These are phyloP conservation scores for Elephantulus edwardii DNA, from an alignment of 2,113 vertebrate species.

Conservation along the genomic window DNA sequence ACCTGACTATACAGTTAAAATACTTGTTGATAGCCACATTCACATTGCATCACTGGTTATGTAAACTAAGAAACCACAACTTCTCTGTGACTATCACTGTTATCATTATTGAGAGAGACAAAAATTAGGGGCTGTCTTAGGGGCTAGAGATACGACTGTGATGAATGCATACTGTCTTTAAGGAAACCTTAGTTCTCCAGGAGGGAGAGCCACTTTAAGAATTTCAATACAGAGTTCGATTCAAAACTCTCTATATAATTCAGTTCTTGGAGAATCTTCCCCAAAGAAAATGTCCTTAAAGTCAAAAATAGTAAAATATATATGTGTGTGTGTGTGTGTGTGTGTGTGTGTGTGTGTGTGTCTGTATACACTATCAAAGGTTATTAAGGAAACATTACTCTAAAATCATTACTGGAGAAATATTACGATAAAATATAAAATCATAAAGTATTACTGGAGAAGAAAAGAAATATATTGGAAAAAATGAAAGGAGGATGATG, in stretches of 20 bases:
- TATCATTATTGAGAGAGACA: constrained; percentile 8
- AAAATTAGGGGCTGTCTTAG: background rate
- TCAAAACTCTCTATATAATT: background rate
- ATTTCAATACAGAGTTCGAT: background rate
- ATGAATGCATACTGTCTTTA: background rate
- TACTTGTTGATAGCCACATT: background rate
- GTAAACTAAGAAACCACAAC: background rate
- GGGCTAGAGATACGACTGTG: background rate
- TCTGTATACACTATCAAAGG: background rate
- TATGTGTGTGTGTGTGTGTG: no score
- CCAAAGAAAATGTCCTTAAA: background rate
- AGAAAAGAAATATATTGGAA: background rate
- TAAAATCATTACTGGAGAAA: no score
- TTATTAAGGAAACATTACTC: background rate
- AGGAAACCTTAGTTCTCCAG: background rate
- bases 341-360: no score
- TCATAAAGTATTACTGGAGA: background rate
- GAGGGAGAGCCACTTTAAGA: background rate
- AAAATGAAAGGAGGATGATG: background rate
- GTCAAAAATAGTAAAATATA: no score
- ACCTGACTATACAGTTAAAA: constrained; percentile 6
- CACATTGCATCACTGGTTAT: background rate
- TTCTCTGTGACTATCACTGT: background rate
- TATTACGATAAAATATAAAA: no score
- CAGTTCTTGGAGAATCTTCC: background rate